These are phyloP conservation scores for Aphidoletes aphidimyza DNA, from an alignment of 2,888 invertebrate species.

Conservation along the genomic window DNA sequence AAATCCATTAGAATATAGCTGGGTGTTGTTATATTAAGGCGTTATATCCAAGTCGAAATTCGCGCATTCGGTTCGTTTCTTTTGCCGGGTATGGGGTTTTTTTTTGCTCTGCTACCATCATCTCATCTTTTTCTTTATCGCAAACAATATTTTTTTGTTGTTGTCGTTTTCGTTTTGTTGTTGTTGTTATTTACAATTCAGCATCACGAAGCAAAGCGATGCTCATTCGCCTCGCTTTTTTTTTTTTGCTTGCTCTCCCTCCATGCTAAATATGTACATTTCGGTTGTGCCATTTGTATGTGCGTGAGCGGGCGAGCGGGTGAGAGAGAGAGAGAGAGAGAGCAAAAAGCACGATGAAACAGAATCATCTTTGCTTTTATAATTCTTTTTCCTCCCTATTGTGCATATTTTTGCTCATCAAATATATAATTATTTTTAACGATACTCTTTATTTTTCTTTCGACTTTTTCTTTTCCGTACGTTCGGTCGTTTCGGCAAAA, in stretches of 20 bases:
- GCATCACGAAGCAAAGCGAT: background rate
- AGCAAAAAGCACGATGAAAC: too few relatives aligned
- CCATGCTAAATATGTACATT: background rate
- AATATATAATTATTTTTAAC: conserved; percentile 49
- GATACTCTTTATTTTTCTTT: conserved; percentile 49
- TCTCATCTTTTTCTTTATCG: too few relatives aligned
- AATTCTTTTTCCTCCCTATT: conserved; percentile 6
- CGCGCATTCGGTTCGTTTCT: background rate
- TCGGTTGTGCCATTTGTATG: too few relatives aligned
- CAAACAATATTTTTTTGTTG: too few relatives aligned
- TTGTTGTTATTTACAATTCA: too few relatives aligned
- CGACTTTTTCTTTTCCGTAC: conserved; percentile 14
- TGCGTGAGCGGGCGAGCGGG: too few relatives aligned
- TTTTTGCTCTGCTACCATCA: too few relatives aligned
- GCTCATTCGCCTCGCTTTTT: too few relatives aligned
- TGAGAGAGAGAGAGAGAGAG: too few relatives aligned
- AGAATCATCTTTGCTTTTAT: conserved; percentile 40
- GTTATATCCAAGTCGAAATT: too few relatives aligned
- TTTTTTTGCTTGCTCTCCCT: background rate
- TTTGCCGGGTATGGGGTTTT: too few relatives aligned
- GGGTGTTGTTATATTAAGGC: background rate
- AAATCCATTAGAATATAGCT: conserved; percentile 9
- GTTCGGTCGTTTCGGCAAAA: background rate
- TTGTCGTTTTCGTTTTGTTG: too few relatives aligned
- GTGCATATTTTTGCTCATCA: conserved; percentile 42